A percentile compares a stretch with the other conserved stretches of the same genome.
These are phyloP conservation scores for Acipenser transmontanus DNA, from an alignment of 2,797 vertebrate species.

Conservation along the genomic window DNA sequence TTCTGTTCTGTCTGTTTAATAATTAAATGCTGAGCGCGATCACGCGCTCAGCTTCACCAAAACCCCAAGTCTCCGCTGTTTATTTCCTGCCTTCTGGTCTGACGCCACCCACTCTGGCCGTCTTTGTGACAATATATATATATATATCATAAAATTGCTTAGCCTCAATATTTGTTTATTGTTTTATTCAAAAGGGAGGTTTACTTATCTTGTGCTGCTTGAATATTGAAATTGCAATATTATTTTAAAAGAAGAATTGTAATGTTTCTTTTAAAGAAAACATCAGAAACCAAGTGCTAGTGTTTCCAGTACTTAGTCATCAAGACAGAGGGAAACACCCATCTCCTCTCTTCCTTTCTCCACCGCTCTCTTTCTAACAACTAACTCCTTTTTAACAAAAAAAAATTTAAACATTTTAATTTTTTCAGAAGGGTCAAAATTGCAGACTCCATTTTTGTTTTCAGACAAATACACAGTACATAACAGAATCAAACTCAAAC, in stretches of 20 bases:
- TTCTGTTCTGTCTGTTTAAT: too few relatives aligned
- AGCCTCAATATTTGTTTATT: too few relatives aligned
- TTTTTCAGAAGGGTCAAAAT: neutral
- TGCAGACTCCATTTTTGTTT: neutral
- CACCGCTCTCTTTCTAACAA: neutral
- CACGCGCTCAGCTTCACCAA: too few relatives aligned
- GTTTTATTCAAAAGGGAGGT: too few relatives aligned
- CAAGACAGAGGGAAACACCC: neutral
- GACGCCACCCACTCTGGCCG: too few relatives aligned
- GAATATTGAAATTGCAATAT: conserved; percentile 22
- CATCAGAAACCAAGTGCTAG: neutral
- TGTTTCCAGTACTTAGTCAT: neutral
- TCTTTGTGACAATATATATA: neutral
- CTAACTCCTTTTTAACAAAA: neutral
- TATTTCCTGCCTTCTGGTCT: too few relatives aligned
- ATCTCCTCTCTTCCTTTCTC: too few relatives aligned
- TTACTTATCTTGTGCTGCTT: too few relatives aligned
- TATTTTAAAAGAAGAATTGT: conserved; percentile 17
- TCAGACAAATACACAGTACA: neutral
- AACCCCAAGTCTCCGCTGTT: too few relatives aligned
- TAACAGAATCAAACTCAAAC: neutral
- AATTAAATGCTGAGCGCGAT: too few relatives aligned
- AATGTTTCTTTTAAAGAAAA: neutral
- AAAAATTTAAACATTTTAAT: neutral
- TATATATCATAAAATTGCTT: too few relatives aligned